Percentiles rank a stretch among this genome's conserved stretches.
Evolutionary conservation across 2,888 invertebrate species (phyloP).

Genomic region (Caenorhabditis imperialis): DNA sequence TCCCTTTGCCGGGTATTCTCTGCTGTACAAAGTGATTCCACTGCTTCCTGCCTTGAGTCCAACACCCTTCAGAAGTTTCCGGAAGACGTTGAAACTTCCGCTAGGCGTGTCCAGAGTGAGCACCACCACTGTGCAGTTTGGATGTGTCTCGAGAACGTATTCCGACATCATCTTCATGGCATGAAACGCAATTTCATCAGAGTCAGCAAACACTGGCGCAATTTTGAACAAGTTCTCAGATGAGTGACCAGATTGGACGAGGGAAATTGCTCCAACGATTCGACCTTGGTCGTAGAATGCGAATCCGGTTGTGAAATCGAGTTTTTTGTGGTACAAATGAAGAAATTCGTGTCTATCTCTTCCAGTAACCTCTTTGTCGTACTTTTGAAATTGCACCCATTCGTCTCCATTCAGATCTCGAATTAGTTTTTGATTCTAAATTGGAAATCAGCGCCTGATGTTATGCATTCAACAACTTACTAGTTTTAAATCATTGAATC

Average conservation of each 20-base stretch:
- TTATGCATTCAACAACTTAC: background rate
- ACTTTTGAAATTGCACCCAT: slow-evolving; percentile 18
- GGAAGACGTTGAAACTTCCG: slow-evolving; percentile 20
- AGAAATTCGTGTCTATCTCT: slow-evolving; percentile 50
- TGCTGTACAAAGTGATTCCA: slow-evolving; percentile 32
- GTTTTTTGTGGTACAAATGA: slow-evolving; percentile 36
- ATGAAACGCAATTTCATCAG: slow-evolving; percentile 17
- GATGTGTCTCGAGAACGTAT: slow-evolving; percentile 14
- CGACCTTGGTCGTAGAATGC: slow-evolving; percentile 26
- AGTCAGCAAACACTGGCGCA: slow-evolving; percentile 27
- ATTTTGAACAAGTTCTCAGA: slow-evolving; percentile 30
- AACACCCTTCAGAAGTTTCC: slow-evolving; percentile 8
- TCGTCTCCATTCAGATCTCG: slow-evolving; percentile 32
- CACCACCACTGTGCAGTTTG: slow-evolving; percentile 12
- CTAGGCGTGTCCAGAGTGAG: slow-evolving; percentile 15
- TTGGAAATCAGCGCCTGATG: background rate
- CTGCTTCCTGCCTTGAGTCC: slow-evolving; percentile 15
- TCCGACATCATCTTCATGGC: slow-evolving; percentile 30
- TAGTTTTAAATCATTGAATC: slow-evolving; percentile 8
- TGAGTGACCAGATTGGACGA: slow-evolving; percentile 24
- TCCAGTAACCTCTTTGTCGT: slow-evolving; percentile 43
- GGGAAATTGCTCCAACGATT: slow-evolving; percentile 34
- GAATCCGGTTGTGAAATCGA: slow-evolving; percentile 46
- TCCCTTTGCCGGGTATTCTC: slow-evolving; percentile 19
- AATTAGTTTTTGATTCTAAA: slow-evolving; percentile 15